phyloP scores from a whole-genome alignment of 2,113 vertebrate species.

The Panthera leo region DNA sequence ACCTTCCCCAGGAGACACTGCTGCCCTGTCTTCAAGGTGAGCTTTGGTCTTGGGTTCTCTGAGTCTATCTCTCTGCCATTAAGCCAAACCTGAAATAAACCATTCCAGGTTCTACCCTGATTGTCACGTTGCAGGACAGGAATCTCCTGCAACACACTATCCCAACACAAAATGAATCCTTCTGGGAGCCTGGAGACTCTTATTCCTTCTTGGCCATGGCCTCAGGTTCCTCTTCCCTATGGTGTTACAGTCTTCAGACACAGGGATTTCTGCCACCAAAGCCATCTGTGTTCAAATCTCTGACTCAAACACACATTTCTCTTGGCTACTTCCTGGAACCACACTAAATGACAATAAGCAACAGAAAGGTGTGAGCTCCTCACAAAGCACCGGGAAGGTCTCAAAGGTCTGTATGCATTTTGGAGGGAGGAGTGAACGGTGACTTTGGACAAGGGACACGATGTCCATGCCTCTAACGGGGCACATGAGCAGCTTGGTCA shows the following conservation, averaged over 20 bases:
- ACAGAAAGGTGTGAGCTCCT: not conserved
- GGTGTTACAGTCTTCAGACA: not conserved
- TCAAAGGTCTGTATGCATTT: not conserved
- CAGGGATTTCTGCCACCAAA: not conserved
- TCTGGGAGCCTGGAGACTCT: accelerated
- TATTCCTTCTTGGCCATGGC: not conserved
- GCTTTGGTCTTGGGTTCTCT: not conserved
- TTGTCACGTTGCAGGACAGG: not conserved
- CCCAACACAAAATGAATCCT: not conserved
- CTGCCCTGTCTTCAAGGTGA: not conserved
- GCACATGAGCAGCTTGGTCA: accelerated
- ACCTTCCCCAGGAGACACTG: not conserved
- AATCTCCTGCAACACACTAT: not conserved
- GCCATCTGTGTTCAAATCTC: not conserved
- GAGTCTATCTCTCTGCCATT: not conserved
- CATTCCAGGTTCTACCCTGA: not conserved
- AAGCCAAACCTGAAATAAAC: not conserved
- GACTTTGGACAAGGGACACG: not conserved
- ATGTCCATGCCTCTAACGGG: not conserved
- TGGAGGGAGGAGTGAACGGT: not conserved
- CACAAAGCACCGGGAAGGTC: not conserved
- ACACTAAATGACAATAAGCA: not conserved
- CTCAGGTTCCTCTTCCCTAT: not conserved
- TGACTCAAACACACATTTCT: not conserved
- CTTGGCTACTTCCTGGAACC: not conserved